These are phyloP conservation scores for Cacoxenus indagator DNA, from an alignment of 2,888 invertebrate genomes.

Conservation along the genomic window DNA sequence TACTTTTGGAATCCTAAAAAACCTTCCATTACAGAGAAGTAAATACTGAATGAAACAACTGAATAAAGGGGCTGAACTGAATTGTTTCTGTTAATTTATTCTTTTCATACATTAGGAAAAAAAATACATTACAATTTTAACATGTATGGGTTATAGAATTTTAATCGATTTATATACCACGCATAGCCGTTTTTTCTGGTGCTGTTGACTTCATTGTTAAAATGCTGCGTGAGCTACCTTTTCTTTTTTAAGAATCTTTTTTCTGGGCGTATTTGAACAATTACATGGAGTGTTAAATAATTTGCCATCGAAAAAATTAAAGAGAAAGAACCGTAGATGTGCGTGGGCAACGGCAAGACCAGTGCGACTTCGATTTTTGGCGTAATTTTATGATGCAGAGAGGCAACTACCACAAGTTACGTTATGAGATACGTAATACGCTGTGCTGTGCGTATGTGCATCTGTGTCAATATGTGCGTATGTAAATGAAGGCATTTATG, in stretches of 20 bases:
- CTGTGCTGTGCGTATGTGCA: background rate
- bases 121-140: no score
- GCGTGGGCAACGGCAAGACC: background rate
- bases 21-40: no score
- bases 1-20: no score
- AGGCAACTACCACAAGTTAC: slow-evolving; percentile 17
- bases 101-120: no score
- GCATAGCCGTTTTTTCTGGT: slow-evolving; percentile 34
- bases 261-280: background rate
- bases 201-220: slow-evolving; percentile 55
- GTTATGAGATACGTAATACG: background rate
- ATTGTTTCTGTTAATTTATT: no score
- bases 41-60: no score
- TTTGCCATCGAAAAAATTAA: background rate
- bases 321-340: background rate
- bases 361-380: background rate
- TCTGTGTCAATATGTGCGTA: slow-evolving; percentile 14
- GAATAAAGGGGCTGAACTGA: no score
- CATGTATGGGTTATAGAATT: no score
- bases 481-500: slow-evolving; percentile 10
- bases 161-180: no score
- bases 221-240: slow-evolving; percentile 19
- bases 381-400: slow-evolving; percentile 29
- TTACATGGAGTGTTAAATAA: slow-evolving; percentile 7
- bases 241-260: background rate